phyloP scores from a whole-genome alignment of 1,140 invertebrate genomes.

The Bilobella aurantiaca region DNA sequence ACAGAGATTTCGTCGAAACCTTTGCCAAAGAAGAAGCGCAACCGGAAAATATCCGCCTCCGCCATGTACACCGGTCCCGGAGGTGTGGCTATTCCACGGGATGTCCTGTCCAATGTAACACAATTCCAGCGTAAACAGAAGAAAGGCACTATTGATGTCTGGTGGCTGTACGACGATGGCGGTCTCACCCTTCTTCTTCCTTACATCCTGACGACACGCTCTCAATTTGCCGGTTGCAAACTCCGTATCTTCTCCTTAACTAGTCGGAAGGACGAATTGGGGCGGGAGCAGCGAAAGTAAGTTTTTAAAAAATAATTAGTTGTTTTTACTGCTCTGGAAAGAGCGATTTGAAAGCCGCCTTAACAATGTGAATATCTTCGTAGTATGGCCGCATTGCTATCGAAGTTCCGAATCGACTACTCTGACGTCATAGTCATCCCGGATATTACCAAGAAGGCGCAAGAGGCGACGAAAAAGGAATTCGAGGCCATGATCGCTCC shows the following conservation, averaged over 20 bases:
- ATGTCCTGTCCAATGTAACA: constrained; percentile 54
- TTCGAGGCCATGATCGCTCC: too few relatives aligned
- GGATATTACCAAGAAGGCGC: constrained; percentile 65
- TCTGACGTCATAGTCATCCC: constrained; percentile 81
- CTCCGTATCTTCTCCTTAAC: constrained; percentile 87
- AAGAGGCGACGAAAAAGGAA: constrained; percentile 53
- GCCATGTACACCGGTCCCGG: too few relatives aligned
- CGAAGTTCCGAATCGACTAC: constrained; percentile 94
- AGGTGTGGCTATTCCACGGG: too few relatives aligned
- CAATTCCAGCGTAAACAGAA: constrained; percentile 52
- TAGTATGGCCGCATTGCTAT: constrained; percentile 85
- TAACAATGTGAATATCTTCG: too few relatives aligned
- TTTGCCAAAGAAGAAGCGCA: too few relatives aligned
- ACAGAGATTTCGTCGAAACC: too few relatives aligned
- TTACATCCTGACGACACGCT: constrained; percentile 78
- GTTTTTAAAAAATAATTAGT: too few relatives aligned
- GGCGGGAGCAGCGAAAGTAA: constrained; percentile 81
- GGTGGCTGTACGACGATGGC: constrained; percentile 72
- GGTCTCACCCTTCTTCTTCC: constrained; percentile 70
- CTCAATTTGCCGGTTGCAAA: constrained; percentile 75
- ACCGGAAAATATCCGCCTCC: too few relatives aligned
- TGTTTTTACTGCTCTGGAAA: too few relatives aligned
- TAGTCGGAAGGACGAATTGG: constrained; percentile 81
- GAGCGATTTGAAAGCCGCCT: too few relatives aligned
- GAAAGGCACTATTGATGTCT: constrained; percentile 85